A percentile compares a stretch with the other conserved stretches of the same genome.
Evolutionary conservation across 2,113 vertebrate genomes (phyloP).

Genomic region (Otis tarda): DNA sequence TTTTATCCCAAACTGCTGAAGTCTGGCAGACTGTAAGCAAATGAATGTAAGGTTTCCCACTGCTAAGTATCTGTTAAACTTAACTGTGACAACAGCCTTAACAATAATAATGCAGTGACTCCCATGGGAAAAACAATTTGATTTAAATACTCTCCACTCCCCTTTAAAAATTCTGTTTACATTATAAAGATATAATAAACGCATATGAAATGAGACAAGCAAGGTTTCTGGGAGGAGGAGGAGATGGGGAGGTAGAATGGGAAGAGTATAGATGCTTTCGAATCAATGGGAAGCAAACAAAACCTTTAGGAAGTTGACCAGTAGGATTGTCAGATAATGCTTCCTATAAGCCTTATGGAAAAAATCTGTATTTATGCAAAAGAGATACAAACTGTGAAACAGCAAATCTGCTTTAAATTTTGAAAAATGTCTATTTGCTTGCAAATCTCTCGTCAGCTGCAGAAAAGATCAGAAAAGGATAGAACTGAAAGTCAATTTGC

Average conservation of each 20-base stretch:
- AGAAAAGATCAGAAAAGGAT: conserved; percentile 25
- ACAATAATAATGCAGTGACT: background rate
- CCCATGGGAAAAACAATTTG: background rate
- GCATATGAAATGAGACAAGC: background rate
- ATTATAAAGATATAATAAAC: background rate
- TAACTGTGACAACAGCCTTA: background rate
- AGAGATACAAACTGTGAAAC: background rate
- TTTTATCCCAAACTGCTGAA: background rate
- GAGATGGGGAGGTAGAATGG: background rate
- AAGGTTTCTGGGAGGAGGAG: background rate
- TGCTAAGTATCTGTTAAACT: background rate
- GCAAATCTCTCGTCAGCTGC: conserved; percentile 43
- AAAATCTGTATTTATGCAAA: conserved; percentile 36
- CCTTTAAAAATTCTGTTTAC: background rate
- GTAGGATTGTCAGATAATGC: background rate
- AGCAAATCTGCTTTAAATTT: conserved; percentile 26
- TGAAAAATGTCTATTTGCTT: conserved; percentile 37
- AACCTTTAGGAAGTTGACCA: background rate
- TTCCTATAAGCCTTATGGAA: background rate
- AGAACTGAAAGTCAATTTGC: conserved; percentile 48
- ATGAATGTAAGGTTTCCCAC: background rate
- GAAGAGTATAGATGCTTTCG: background rate
- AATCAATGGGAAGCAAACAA: background rate
- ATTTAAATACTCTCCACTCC: background rate
- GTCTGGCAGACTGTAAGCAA: background rate